phyloP scores from a whole-genome alignment of 2,888 invertebrate species.

The Chorisops tibialis region DNA sequence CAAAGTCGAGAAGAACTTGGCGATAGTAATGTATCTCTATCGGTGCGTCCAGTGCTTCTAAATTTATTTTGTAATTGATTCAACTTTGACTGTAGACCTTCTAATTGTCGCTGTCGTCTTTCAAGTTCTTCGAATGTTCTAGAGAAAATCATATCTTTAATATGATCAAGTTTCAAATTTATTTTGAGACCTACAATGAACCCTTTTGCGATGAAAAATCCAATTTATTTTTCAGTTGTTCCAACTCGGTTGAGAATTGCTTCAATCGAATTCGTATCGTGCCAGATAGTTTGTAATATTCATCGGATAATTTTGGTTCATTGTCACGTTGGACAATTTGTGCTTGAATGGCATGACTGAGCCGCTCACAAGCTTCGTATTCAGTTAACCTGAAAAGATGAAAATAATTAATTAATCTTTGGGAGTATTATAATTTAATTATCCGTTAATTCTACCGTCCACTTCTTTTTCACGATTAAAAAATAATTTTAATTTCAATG shows the following conservation, averaged over 20 bases:
- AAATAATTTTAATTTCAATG: too few relatives aligned
- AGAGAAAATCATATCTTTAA: slow-evolving; percentile 14
- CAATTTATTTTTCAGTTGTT: slow-evolving; percentile 58
- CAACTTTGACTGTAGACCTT: slow-evolving; percentile 59
- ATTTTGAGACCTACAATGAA: slow-evolving; percentile 43
- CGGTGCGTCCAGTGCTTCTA: slow-evolving; percentile 20
- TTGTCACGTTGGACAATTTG: slow-evolving; percentile 58
- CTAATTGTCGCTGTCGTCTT: slow-evolving; percentile 59
- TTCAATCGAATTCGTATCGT: slow-evolving; percentile 60
- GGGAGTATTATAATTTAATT: too few relatives aligned
- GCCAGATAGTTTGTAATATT: slow-evolving; percentile 59
- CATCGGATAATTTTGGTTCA: slow-evolving; percentile 55
- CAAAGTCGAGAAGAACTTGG: slow-evolving; percentile 35
- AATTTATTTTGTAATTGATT: slow-evolving; percentile 56
- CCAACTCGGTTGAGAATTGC: slow-evolving; percentile 60
- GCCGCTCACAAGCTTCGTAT: slow-evolving; percentile 63
- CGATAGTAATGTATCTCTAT: slow-evolving; percentile 28
- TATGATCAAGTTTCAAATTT: background rate
- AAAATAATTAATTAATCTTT: too few relatives aligned
- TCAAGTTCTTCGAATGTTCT: slow-evolving; percentile 64
- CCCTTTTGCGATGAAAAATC: slow-evolving; percentile 50
- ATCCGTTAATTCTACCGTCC: too few relatives aligned
- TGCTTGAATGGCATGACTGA: slow-evolving; percentile 62
- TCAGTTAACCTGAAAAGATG: slow-evolving; percentile 62
- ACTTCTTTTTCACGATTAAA: too few relatives aligned